Percentiles rank a stretch among this genome's conserved stretches.
These are phyloP conservation scores for Emydura subglobosa DNA, from an alignment of 2,113 vertebrate genomes.

Conservation along the genomic window DNA sequence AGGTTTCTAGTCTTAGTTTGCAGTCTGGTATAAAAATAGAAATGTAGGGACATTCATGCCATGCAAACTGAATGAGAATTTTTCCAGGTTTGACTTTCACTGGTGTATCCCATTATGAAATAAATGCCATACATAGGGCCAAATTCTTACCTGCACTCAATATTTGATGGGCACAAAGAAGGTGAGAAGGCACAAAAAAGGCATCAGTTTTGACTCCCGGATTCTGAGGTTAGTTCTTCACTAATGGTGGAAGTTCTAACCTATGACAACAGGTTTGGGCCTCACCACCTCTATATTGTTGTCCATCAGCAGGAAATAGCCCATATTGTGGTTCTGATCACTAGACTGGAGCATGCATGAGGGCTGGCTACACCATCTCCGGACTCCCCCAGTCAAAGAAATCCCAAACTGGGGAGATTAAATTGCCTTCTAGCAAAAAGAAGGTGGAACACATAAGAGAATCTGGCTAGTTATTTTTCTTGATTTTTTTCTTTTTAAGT, in stretches of 20 bases:
- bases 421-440: background rate
- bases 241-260: background rate
- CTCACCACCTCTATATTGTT: background rate
- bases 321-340: background rate
- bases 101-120: background rate
- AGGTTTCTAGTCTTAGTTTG: background rate
- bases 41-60: background rate
- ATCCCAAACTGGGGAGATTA: background rate
- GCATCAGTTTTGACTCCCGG: background rate
- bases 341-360: background rate
- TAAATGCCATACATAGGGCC: background rate
- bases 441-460: background rate
- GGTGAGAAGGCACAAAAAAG: rapidly evolving
- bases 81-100: background rate
- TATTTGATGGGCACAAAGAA: background rate
- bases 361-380: background rate
- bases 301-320: background rate
- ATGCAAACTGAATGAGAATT: background rate
- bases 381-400: background rate
- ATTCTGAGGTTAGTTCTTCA: background rate
- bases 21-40: background rate
- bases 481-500: background rate
- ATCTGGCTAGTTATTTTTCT: background rate
- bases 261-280: background rate
- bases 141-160: background rate